phyloP scores from a whole-genome alignment of 2,888 invertebrate species.

The Macaria notata region DNA sequence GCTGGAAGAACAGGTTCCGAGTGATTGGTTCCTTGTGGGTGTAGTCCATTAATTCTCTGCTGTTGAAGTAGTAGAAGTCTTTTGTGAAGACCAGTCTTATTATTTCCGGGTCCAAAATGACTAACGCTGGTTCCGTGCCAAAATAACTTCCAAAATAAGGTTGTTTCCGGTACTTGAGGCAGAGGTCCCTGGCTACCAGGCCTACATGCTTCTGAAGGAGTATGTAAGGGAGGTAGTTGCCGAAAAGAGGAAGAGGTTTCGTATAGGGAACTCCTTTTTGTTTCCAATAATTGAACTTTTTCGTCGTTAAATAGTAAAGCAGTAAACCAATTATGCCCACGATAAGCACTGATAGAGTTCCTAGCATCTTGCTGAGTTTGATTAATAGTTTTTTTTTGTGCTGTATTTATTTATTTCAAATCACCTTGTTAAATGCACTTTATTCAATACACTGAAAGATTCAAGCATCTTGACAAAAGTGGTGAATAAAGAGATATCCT shows the following conservation, averaged over 20 bases:
- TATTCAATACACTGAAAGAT: no score
- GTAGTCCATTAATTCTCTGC: conserved; percentile 32
- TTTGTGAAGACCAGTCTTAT: conserved; percentile 37
- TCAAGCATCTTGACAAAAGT: no score
- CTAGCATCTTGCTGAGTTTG: no score
- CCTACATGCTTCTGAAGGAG: conserved; percentile 11
- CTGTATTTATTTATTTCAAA: no score
- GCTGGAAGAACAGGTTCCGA: conserved; percentile 33
- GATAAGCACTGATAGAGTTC: no score
- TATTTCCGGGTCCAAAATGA: conserved; percentile 35
- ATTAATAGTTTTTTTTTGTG: no score
- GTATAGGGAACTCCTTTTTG: conserved; percentile 23
- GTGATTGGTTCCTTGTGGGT: conserved; percentile 31
- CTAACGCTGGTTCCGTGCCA: conserved; percentile 31
- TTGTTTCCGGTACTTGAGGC: conserved; percentile 10
- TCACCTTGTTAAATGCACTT: no score
- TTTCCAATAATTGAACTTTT: conserved; percentile 27
- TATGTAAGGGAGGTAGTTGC: conserved; percentile 29
- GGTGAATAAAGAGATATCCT: no score
- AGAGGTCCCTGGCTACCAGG: conserved; percentile 7
- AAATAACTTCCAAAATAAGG: conserved; percentile 24
- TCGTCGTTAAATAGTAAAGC: conserved; percentile 17
- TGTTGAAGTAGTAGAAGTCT: conserved; percentile 38
- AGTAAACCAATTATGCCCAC: background rate
- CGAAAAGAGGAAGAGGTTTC: conserved; percentile 29